phyloP scores from a whole-genome alignment of 2,797 vertebrate species.

The Chelon labrosus region DNA sequence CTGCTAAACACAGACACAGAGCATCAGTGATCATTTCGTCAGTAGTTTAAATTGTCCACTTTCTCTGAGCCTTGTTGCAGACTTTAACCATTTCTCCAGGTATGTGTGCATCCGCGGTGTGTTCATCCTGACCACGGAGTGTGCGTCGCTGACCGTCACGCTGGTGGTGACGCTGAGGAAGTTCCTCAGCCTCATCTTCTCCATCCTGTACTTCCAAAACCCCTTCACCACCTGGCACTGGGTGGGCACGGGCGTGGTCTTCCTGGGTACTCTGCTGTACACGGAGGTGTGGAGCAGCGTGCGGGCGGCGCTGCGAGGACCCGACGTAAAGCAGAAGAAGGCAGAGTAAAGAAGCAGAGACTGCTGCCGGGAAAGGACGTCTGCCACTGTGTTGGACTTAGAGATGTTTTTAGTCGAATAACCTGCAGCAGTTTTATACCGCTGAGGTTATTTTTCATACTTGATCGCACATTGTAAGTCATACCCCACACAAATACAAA shows the following conservation, averaged over 20 bases:
- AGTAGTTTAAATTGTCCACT: background rate
- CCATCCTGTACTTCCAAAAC: conserved; percentile 96
- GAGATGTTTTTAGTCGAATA: conserved; percentile 20
- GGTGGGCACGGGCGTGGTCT: conserved; percentile 92
- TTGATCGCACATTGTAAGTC: conserved; percentile 7
- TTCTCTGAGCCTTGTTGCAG: conserved; percentile 10
- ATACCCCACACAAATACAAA: background rate
- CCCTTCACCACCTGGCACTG: conserved; percentile 97
- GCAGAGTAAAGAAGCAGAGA: conserved; percentile 63
- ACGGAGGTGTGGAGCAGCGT: conserved; percentile 91
- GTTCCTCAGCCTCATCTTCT: conserved; percentile 98
- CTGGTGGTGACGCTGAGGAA: conserved; percentile 97
- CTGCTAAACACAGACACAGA: background rate
- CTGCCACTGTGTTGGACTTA: conserved; percentile 14
- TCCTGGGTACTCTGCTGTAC: conserved; percentile 94
- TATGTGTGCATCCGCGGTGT: conserved; percentile 96
- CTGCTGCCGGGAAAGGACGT: background rate
- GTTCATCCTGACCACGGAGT: conserved; percentile 96
- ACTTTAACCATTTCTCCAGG: conserved; percentile 82
- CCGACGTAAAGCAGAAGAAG: conserved; percentile 72
- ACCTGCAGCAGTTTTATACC: conserved; percentile 42
- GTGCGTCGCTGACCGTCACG: conserved; percentile 95
- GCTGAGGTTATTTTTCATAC: conserved; percentile 9
- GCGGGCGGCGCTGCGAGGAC: conserved; percentile 51
- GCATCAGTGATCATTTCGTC: background rate